These are phyloP conservation scores for Molanna angustata DNA, from an alignment of 2,888 invertebrate species.

Conservation along the genomic window DNA sequence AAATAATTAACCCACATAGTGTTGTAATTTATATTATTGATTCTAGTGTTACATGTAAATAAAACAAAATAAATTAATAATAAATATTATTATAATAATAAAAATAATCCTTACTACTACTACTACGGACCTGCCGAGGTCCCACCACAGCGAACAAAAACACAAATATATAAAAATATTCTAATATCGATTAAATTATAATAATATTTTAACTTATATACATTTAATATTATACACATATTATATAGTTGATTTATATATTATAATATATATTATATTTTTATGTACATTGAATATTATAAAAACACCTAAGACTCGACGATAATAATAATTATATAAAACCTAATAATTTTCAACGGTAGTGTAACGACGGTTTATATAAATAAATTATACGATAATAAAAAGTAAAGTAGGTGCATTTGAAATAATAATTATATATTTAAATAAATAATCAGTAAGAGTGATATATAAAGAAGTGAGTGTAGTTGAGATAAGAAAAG, in stretches of 20 bases:
- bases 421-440: too few relatives aligned
- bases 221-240: slow-evolving; percentile 23
- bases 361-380: too few relatives aligned
- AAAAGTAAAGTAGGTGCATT: too few relatives aligned
- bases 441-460: neutral
- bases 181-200: slow-evolving; percentile 30
- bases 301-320: slow-evolving; percentile 22
- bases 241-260: slow-evolving; percentile 23
- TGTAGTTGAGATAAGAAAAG: neutral
- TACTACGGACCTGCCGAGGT: too few relatives aligned
- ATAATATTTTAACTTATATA: slow-evolving; percentile 21
- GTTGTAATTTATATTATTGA: slow-evolving; percentile 12
- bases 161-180: slow-evolving; percentile 28
- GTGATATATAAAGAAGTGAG: neutral
- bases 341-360: too few relatives aligned
- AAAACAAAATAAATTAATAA: too few relatives aligned
- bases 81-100: too few relatives aligned
- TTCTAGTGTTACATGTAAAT: too few relatives aligned
- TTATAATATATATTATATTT: slow-evolving; percentile 30
- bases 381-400: too few relatives aligned
- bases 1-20: slow-evolving; percentile 31
- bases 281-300: slow-evolving; percentile 28
- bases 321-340: slow-evolving; percentile 17
- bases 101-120: too few relatives aligned
- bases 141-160: slow-evolving; percentile 19